Evolutionary conservation across 2,888 invertebrate species (phyloP).

Genomic region (Linnaemya vulpina): DNA sequence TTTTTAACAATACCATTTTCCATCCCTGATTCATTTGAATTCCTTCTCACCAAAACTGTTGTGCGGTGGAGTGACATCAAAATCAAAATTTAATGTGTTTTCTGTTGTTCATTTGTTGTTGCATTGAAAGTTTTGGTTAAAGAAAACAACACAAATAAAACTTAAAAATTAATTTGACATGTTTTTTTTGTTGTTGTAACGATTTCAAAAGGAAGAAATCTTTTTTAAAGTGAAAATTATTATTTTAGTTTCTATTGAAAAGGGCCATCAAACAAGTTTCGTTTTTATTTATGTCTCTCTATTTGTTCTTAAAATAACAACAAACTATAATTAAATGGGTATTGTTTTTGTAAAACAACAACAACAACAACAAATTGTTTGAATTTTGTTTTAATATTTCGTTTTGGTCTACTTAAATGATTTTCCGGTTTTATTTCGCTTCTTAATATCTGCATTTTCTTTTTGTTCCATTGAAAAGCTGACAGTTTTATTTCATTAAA

Average conservation of each 20-base stretch:
- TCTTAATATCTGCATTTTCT: no score
- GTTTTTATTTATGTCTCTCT: constrained; percentile 14
- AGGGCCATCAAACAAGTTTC: constrained; percentile 8
- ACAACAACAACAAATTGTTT: constrained; percentile 2
- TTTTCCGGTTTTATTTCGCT: constrained; percentile 23
- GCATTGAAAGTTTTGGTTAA: not conserved
- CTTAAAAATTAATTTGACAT: constrained; percentile 24
- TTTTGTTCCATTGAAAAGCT: not conserved
- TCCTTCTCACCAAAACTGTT: not conserved
- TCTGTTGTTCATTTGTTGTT: not conserved
- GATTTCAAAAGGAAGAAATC: not conserved
- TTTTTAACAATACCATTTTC: not conserved
- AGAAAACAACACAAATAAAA: constrained; percentile 6
- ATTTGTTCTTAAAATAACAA: constrained; percentile 45
- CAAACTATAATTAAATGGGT: not conserved
- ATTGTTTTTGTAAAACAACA: constrained; percentile 1
- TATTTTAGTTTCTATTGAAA: constrained; percentile 18
- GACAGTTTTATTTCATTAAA: not conserved
- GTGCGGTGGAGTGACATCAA: not conserved
- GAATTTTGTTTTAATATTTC: constrained; percentile 4
- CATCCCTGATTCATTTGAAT: not conserved
- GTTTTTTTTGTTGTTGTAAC: constrained; percentile 34
- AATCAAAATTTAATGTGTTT: not conserved
- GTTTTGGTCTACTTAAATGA: not conserved
- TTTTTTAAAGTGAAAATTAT: constrained; percentile 6